Evolutionary conservation across 2,113 vertebrate genomes (phyloP), one percentile per base, ranked within the genome.

Genomic region (Barnardius zonarius): DNA sequence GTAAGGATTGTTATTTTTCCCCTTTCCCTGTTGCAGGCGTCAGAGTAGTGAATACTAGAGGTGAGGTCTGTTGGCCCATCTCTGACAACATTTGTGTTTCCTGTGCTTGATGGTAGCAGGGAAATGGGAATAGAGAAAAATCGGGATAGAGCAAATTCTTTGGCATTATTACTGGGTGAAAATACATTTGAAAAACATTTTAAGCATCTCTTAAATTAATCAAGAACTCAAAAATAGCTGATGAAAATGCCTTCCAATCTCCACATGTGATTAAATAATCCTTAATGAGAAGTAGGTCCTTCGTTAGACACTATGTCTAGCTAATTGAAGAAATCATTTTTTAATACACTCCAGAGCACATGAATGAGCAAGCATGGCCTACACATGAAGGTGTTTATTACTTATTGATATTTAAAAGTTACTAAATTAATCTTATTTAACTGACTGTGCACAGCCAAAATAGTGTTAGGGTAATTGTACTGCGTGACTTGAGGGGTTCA

Each of bases 381-480:
- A 69, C 97, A 92, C 95, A 94, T 95, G 94, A 93, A 97, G 96
- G 95, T 97, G 88, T 96, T 97, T 97, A 97, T 97, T 97, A 96
- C 95, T 97, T 97, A 94, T 68, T 98, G 97, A 96, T 98, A 97
- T 97, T 97, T 97, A 96, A 86, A 97, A 96, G 95, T 96, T 96
- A 94, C 94, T 97, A 97, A 97, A 98, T 97, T 96, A 97, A 97
- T 97, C 93, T 96, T 96, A 90, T 96, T 96, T 98, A 97, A 96
- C 95, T 97, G 95, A 94, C 93, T 96, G 75, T 86, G 86, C 84
- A 90, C 92, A 88, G 90, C 88, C 96, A 95, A 87, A 97, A 87
- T 92, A 97, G 83, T 95, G 67, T 93, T 96, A 62, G 30, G 86
- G 91, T 96, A 96, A 97, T 95, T 96, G 91, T 94, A 77, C 90